phyloP scores from a whole-genome alignment of 2,888 invertebrate genomes.

The Cyclophora punctaria region DNA sequence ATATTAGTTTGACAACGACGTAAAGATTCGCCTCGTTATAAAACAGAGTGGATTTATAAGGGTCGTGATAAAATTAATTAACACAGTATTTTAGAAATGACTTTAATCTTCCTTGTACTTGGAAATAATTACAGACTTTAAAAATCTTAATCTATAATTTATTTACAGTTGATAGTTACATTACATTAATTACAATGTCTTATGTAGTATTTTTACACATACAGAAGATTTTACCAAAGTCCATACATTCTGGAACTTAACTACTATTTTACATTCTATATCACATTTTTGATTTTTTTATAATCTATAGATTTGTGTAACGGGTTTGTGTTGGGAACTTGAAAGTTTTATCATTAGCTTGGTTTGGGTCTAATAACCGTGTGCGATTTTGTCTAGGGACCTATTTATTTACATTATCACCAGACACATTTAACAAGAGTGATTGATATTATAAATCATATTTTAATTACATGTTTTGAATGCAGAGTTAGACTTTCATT shows the following conservation, averaged over 20 bases:
- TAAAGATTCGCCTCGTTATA: no score
- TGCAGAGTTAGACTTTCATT: no score
- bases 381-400: no score
- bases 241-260: constrained; percentile 57
- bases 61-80: constrained; percentile 7
- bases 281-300: constrained; percentile 71
- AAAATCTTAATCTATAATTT: constrained; percentile 70
- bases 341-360: no score
- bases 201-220: constrained; percentile 47
- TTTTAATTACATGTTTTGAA: no score
- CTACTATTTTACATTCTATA: constrained; percentile 71
- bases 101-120: constrained; percentile 63
- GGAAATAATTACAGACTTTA: constrained; percentile 72
- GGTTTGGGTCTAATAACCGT: no score
- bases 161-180: constrained; percentile 58
- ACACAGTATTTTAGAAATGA: constrained; percentile 58
- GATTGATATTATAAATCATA: no score
- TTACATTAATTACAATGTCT: constrained; percentile 48
- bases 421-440: no score
- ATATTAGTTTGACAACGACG: no score
- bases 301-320: constrained; percentile 34
- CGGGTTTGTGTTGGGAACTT: not conserved
- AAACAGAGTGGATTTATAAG: not conserved
- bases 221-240: constrained; percentile 32
- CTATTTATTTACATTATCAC: no score